Percentiles rank a stretch among this genome's conserved stretches.
Evolutionary conservation across 2,113 vertebrate species (phyloP).

Genomic region (Pagrus major): DNA sequence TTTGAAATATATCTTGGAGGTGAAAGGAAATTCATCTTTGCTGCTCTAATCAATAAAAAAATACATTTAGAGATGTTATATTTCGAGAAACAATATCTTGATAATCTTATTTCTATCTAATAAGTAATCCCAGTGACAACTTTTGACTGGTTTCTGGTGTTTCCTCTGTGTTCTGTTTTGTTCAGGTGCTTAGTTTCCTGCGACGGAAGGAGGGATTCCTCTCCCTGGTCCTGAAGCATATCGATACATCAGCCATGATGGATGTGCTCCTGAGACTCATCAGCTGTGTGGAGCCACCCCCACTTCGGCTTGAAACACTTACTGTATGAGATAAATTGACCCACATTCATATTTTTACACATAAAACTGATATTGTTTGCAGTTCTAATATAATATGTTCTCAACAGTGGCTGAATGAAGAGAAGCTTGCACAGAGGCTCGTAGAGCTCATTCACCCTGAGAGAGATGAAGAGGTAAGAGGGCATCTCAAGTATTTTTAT

Average conservation of each 20-base stretch:
- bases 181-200: constrained; percentile 91
- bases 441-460: constrained; percentile 92
- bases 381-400: constrained; percentile 22
- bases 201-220: constrained; percentile 92
- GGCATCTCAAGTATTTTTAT: constrained; percentile 1
- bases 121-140: background rate
- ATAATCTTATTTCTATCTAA: background rate
- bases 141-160: background rate
- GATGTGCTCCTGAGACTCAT: constrained; percentile 94
- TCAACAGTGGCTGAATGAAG: constrained; percentile 93
- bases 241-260: constrained; percentile 97
- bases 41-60: background rate
- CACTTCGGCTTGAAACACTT: constrained; percentile 93
- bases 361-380: background rate
- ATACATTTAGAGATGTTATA: background rate
- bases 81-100: background rate
- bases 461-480: constrained; percentile 93
- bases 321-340: constrained; percentile 82
- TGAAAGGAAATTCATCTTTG: background rate
- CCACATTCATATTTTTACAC: background rate
- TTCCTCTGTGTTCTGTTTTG: constrained; percentile 24
- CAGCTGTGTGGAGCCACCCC: constrained; percentile 94
- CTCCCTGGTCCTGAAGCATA: constrained; percentile 92
- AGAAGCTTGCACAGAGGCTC: constrained; percentile 92
- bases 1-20: background rate